A percentile compares a stretch with the other conserved stretches of the same genome.
Conservation (phyloP, 2,797 vertebrate species). For the Crotalus adamanteus region DNA sequence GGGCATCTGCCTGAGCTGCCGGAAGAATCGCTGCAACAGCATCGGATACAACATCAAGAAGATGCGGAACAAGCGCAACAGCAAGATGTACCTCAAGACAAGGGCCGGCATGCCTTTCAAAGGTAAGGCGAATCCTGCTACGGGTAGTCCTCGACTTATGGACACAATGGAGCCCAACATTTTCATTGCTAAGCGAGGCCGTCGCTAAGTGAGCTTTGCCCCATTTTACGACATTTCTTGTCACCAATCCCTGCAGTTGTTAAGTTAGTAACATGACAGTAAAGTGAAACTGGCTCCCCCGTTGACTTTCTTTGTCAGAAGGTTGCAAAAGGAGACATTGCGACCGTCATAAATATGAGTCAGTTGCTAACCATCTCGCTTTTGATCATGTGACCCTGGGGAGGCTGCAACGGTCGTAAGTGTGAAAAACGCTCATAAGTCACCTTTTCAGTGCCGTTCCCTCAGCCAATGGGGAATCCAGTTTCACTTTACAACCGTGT, state of each 20-base stretch:
- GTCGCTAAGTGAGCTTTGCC: neutral
- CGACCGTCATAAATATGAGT: neutral
- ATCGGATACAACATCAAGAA: constrained; percentile 90
- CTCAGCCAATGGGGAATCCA: neutral
- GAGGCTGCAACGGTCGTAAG: no score
- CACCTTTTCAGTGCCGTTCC: neutral
- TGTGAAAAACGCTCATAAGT: neutral
- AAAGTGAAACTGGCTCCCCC: no score
- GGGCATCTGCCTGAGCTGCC: constrained; percentile 95
- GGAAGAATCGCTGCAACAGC: constrained; percentile 92
- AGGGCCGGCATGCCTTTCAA: constrained; percentile 89
- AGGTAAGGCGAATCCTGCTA: constrained; percentile 67
- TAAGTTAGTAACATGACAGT: no score
- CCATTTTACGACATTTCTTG: neutral
- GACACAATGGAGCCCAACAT: neutral
- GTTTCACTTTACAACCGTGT: neutral
- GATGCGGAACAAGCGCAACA: constrained; percentile 83
- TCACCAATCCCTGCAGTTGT: neutral
- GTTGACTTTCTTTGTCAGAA: neutral
- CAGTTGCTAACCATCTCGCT: neutral
- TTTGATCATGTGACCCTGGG: no score
- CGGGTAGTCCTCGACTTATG: neutral
- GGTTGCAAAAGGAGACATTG: neutral
- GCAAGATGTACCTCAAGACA: constrained; percentile 96
- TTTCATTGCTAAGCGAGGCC: neutral